These are phyloP conservation scores for Hypotaenidia okinawae DNA, from an alignment of 2,797 vertebrate genomes.

Conservation along the genomic window DNA sequence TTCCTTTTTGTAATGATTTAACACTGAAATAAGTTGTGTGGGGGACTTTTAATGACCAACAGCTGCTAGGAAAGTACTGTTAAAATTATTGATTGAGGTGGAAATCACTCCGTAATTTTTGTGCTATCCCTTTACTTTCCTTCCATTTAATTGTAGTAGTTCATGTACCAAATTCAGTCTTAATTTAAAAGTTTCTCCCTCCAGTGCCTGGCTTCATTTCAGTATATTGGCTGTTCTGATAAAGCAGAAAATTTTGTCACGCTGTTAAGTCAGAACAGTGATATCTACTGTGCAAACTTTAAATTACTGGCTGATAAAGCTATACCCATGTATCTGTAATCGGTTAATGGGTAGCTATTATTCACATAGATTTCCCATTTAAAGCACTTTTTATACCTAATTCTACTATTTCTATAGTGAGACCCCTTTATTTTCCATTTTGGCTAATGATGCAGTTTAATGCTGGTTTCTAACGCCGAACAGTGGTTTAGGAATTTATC, in stretches of 20 bases:
- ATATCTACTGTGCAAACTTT: neutral
- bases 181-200: neutral
- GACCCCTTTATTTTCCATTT: neutral
- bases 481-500: neutral
- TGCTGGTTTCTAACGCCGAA: neutral
- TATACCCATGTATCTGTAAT: neutral
- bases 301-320: neutral
- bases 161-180: rapidly evolving
- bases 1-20: neutral
- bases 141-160: neutral
- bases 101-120: neutral
- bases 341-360: neutral
- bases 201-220: neutral
- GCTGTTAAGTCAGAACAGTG: neutral
- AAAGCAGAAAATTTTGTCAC: neutral
- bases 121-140: neutral
- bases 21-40: neutral
- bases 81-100: neutral
- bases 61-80: neutral
- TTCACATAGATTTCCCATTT: neutral
- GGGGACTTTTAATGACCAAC: neutral
- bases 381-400: neutral
- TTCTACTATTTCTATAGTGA: neutral
- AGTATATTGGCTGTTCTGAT: neutral
- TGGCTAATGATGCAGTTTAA: neutral